Evolutionary conservation across 2,888 invertebrate genomes (phyloP), one percentile per base, ranked within the genome.

Genomic region (Drosophila aldrichi): DNA sequence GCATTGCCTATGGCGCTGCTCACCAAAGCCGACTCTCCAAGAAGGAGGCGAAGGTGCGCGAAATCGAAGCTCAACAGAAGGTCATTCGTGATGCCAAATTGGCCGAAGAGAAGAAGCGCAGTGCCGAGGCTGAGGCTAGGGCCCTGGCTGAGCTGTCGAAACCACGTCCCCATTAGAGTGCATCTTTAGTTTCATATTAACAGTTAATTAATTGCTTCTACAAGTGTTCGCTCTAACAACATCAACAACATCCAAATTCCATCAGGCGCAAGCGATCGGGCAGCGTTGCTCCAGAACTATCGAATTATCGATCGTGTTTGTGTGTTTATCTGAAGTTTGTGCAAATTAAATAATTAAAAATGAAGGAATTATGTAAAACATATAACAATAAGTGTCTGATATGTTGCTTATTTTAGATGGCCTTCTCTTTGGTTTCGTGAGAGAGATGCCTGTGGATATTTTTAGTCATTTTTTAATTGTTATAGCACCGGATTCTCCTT

Each of bases 1-100:
- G 97, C 36, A 93, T 97, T 74, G 90, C 95, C 1, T 97, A 97
- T 81, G 97, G 97, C 57, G 95, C 95, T 0, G 95, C 95, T 91
- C 95, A 96, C 92, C 96, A 96, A 79, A 95, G 91, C 91, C 94
- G 96, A 59, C 93, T 96, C 2, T 94, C 95, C 38, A 96, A 94
- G 91, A 95, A 94, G 90, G 96, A 96, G 89, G 92, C 92, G 4
- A 94, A 94, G 68, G 88, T 95, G 48, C 94, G 96, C 25, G 96
- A 95, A 92, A 93, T 95, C 14, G 96, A 96, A 84, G 93, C 93
- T 1, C 95, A 95, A 92, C 95, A 95, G 86, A 96, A 96, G 91
- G 94, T 93, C 0, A 93, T 95, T 74, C 95, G 95, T 76, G 96
- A 96, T 88, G 96, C 94, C 16, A 96, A 96, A 93, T 88, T 96